Evolutionary conservation across 2,888 invertebrate genomes (phyloP), one percentile per base, ranked within the genome.

Genomic region (Stomorhina lunata): DNA sequence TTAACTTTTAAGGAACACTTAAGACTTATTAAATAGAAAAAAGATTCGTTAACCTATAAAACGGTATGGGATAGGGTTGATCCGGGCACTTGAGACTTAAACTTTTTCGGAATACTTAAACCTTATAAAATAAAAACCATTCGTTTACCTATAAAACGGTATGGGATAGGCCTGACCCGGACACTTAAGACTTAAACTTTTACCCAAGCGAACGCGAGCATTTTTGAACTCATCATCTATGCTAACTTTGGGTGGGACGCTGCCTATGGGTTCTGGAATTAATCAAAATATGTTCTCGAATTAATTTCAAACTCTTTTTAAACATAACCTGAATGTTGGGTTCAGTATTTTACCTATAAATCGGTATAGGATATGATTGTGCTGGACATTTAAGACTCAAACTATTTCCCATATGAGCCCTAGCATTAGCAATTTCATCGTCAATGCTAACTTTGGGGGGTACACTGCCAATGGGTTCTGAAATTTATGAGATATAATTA

Each of bases 111-210:
- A 4, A 2, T 12, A 37, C 3, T 17, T 12, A 17, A 4, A 40
- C 2, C 5, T 4, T 6, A n/a, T 9, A 4, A 55, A 34, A 53
- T 1, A 15, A 25, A 12, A n/a, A 57, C 10, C 2, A 79, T 40
- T n/a, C n/a, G n/a, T n/a, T 92, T 94, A 95, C 95, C 95, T 94
- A 93, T 94, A 94, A 84, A 93, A 90, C 87, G 95, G 95, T 89
- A 95, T 93, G 78, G 95, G 95, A 92, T 93, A 95, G 40, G 94
- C 95, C 91, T 95, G 95, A 12, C 95, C 95, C 59, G 95, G 95
- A 91, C 95, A 95, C 87, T 95, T 92, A 73, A 95, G 91, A 55
- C 94, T 94, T 84, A 94, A 92, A 88, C 92, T 93, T 25, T 85
- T 81, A 7, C 84, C 86, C 34, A 86, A 79, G 73, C 84, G 84